Conservation (phyloP, 2,797 vertebrate genomes). For the Molossus molossus region DNA sequence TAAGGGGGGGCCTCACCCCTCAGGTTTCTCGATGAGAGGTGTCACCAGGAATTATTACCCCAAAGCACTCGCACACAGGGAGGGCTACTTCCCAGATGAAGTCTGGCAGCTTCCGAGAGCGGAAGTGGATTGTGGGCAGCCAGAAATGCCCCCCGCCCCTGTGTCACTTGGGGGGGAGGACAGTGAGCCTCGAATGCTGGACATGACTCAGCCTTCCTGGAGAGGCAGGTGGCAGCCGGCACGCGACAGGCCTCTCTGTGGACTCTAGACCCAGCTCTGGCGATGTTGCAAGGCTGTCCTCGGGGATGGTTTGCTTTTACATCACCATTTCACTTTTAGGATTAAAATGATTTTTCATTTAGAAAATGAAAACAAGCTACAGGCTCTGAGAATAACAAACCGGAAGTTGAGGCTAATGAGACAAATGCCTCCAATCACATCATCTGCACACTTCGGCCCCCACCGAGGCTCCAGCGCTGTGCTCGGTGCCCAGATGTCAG, state of each 20-base stretch:
- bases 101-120: accelerated
- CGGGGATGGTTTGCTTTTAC: not conserved
- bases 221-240: not conserved
- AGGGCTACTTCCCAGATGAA: not conserved
- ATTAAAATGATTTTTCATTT: not conserved
- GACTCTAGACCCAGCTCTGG: not conserved
- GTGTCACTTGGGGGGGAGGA: not conserved
- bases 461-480: accelerated
- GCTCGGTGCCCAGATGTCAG: not conserved
- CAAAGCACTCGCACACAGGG: accelerated
- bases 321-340: not conserved
- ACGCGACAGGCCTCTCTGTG: not conserved
- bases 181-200: not conserved
- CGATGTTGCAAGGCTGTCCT: not conserved
- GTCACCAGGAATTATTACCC: not conserved
- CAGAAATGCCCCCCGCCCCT: not conserved
- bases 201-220: not conserved
- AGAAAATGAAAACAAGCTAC: not conserved
- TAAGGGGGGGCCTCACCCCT: accelerated
- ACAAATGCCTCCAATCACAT: not conserved
- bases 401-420: not conserved
- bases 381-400: not conserved
- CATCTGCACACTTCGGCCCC: not conserved
- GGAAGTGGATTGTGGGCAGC: accelerated
- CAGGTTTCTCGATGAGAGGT: accelerated